Conservation (phyloP, 2,113 vertebrate genomes). For the Balaeniceps rex region DNA sequence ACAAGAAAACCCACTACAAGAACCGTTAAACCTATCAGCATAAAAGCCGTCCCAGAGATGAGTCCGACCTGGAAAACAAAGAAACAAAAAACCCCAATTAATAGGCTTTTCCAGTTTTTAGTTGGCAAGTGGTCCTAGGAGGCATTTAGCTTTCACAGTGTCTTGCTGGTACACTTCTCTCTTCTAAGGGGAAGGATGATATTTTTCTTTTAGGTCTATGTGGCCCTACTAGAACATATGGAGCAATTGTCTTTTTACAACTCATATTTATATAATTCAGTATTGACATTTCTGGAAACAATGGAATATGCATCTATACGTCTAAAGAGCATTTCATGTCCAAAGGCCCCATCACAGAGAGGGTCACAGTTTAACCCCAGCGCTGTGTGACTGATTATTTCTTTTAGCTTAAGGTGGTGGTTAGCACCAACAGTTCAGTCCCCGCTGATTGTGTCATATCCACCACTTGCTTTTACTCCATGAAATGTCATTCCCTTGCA, state of each 20-base stretch:
- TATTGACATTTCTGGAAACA: neutral
- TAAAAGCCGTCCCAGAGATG: conserved; percentile 83
- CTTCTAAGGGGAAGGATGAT: neutral
- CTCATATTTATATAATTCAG: neutral
- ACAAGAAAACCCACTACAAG: conserved; percentile 91
- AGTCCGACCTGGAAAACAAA: conserved; percentile 86
- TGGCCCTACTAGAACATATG: neutral
- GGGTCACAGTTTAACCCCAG: neutral
- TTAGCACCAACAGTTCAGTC: neutral
- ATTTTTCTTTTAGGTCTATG: neutral
- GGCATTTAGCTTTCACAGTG: neutral
- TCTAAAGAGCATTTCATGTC: neutral
- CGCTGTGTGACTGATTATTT: neutral
- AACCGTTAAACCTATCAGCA: conserved; percentile 87
- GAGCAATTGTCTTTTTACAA: neutral
- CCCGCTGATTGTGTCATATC: neutral
- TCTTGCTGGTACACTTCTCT: neutral
- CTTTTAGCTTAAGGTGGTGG: neutral
- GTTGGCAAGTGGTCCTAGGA: neutral
- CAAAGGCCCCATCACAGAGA: neutral
- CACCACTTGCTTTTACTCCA: neutral
- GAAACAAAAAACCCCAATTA: neutral
- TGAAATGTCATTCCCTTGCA: neutral
- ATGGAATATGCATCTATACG: neutral
- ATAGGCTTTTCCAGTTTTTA: neutral